A percentile compares a stretch with the other conserved stretches of the same genome.
Evolutionary conservation across 2,888 invertebrate species (phyloP).

Genomic region (Synanthedon andrenaeformis): DNA sequence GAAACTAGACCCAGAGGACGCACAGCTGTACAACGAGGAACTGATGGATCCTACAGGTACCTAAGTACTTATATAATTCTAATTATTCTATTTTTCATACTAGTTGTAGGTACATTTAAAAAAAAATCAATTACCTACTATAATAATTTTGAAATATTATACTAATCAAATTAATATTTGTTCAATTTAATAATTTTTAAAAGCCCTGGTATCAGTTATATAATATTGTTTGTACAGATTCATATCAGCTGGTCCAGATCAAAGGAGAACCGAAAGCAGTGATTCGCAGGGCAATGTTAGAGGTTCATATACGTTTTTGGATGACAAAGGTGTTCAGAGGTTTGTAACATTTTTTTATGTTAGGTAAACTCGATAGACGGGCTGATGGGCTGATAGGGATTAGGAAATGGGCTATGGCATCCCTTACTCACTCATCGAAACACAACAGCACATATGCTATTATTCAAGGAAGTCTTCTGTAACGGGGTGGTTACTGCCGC

Average conservation of each 20-base stretch:
- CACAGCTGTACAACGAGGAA: slow-evolving; percentile 77
- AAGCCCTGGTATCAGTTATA: neutral
- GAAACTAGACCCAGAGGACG: slow-evolving; percentile 76
- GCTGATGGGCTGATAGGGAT: slow-evolving; percentile 17
- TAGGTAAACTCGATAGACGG: slow-evolving; percentile 85
- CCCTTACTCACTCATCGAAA: too few relatives aligned
- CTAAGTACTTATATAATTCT: neutral
- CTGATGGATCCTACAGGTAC: slow-evolving; percentile 79
- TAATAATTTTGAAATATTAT: too few relatives aligned
- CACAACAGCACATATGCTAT: too few relatives aligned
- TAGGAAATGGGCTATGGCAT: too few relatives aligned
- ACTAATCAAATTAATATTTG: neutral
- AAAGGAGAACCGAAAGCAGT: slow-evolving; percentile 79
- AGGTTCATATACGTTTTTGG: slow-evolving; percentile 82
- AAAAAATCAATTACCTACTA: too few relatives aligned
- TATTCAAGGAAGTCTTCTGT: too few relatives aligned
- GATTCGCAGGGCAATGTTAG: slow-evolving; percentile 78
- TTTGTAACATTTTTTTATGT: slow-evolving; percentile 52
- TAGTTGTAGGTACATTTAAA: neutral
- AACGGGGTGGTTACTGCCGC: too few relatives aligned
- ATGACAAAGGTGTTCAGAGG: slow-evolving; percentile 82
- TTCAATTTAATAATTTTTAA: neutral
- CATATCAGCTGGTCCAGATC: slow-evolving; percentile 81
- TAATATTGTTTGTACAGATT: slow-evolving; percentile 53
- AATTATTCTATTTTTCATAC: neutral